Percentiles rank a stretch among this genome's conserved stretches.
Conservation (phyloP, 2,888 invertebrate genomes). For the Sipha maydis region DNA sequence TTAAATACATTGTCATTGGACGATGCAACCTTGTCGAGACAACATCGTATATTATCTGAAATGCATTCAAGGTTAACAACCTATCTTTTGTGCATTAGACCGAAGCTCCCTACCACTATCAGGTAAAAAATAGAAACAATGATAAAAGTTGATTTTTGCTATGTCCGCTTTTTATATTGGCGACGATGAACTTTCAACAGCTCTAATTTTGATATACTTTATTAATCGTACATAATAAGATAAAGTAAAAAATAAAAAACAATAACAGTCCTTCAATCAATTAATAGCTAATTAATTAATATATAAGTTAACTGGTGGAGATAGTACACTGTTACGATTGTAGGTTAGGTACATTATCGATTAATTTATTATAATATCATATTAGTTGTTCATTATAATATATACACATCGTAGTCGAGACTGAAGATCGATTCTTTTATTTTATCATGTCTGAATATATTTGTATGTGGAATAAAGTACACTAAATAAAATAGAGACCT, state of each 20-base stretch:
- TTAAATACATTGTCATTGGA: constrained; percentile 47
- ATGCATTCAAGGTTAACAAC: constrained; percentile 58
- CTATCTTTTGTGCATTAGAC: neutral
- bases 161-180: neutral
- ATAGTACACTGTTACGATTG: neutral
- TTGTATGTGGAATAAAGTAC: constrained; percentile 3
- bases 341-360: neutral
- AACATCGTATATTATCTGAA: constrained; percentile 39
- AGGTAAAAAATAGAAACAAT: neutral
- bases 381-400: neutral
- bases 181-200: neutral
- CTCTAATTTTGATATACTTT: neutral
- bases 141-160: constrained; percentile 4
- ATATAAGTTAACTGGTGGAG: neutral
- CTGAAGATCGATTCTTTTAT: neutral
- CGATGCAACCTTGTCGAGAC: constrained; percentile 42
- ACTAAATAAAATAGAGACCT: constrained; percentile 38
- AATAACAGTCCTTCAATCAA: neutral
- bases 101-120: neutral
- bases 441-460: neutral
- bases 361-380: neutral
- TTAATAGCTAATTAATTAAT: neutral
- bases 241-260: neutral
- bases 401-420: neutral
- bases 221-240: neutral